Evolutionary conservation across 2,888 invertebrate species (phyloP), one percentile per base, ranked within the genome.

Genomic region (Alloscopus bannaensis): DNA sequence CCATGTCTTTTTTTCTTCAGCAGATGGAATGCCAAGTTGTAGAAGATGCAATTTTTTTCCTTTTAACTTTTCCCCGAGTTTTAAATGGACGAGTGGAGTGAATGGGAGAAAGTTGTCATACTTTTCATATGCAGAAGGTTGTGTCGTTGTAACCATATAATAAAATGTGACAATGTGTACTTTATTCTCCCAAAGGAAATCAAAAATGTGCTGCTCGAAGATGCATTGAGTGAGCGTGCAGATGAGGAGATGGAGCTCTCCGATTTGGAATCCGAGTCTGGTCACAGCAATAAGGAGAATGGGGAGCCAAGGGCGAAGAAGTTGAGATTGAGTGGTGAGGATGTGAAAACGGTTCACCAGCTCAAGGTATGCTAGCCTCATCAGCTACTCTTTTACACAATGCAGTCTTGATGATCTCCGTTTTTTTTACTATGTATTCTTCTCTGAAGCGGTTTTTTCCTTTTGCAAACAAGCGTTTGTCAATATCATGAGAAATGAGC

Each of bases 191-290:
- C 83, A 18, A 89, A 93, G 93, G 93, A 93, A 88, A 92, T 93
- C 86, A 92, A 92, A 88, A 91, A 91, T 76, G 89, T 92, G 36
- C 92, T 93, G 87, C 88, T 93, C 86, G 92, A 92, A 86, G 92
- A 93, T 87, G 90, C 90, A 81, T 86, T 92, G 40, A 91, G 90
- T 86, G 92, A 92, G 76, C 89, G 91, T 84, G 93, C 93, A 47
- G 94, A 94, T 86, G 94, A 94, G 86, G 95, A 95, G 89, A 95
- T 95, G 95, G 95, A 95, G 86, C 92, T 95, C 86, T 95, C 95
- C 0, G 95, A 95, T 87, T 92, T 92, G 50, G 94, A 94, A 29
- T 88, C 87, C 24, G 87, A 86, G 16, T 77, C 77, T 70, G 87
- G 75, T 59, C 82, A 81, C 47, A 73, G 73, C 57, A 73, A 81